Evolutionary conservation across 2,797 vertebrate species (phyloP).

Genomic region (Rhynchotus rufescens): DNA sequence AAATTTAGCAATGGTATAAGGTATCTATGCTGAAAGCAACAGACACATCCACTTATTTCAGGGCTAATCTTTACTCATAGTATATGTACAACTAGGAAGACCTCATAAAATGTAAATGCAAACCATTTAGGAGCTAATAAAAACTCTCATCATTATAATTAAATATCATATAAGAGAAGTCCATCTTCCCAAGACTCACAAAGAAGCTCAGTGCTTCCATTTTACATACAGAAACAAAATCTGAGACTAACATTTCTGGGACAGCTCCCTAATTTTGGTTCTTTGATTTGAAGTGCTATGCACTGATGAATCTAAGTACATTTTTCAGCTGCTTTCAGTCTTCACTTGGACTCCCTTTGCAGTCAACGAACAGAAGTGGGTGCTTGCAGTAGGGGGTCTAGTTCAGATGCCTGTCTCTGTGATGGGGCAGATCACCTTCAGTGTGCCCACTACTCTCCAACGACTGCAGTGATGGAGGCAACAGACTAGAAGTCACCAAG

Average conservation of each 20-base stretch:
- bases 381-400: not conserved
- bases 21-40: not conserved
- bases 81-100: constrained; percentile 59
- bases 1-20: not conserved
- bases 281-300: not conserved
- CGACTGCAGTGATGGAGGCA: not conserved
- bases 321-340: not conserved
- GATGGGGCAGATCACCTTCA: not conserved
- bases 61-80: not conserved
- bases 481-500: not conserved
- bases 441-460: not conserved
- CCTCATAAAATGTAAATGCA: constrained; percentile 47
- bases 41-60: not conserved
- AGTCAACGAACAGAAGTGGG: not conserved
- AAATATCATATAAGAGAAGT: not conserved
- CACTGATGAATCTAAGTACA: not conserved
- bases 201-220: not conserved
- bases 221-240: not conserved
- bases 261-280: not conserved
- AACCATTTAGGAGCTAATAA: not conserved
- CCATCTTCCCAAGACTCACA: not conserved
- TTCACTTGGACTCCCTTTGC: not conserved
- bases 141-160: not conserved
- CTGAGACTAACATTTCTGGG: not conserved
- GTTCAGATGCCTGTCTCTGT: not conserved